These are phyloP conservation scores for Acipenser oxyrinchus DNA, from an alignment of 2,797 vertebrate species.

Conservation along the genomic window DNA sequence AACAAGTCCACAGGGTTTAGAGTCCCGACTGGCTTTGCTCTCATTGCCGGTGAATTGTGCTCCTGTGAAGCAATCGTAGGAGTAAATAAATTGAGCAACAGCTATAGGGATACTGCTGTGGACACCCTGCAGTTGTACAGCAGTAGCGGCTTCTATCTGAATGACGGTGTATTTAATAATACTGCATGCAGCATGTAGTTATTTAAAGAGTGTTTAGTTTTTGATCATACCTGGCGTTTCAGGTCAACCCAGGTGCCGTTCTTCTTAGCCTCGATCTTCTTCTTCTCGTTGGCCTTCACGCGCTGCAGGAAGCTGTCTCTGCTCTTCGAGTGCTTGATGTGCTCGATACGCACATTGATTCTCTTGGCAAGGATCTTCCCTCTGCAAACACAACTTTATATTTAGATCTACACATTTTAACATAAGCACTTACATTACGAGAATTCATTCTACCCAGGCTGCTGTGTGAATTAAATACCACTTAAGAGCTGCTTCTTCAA, in stretches of 20 bases:
- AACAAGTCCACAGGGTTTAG: not conserved
- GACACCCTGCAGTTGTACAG: not conserved
- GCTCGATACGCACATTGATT: conserved; percentile 96
- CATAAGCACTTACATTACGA: no score
- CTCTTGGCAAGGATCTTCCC: conserved; percentile 97
- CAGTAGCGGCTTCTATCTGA: not conserved
- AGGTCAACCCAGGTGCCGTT: conserved; percentile 88
- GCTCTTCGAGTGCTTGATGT: conserved; percentile 98
- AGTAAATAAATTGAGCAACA: conserved; percentile 2
- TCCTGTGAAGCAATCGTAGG: conserved; percentile 14
- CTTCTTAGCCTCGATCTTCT: conserved; percentile 86
- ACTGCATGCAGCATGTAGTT: not conserved
- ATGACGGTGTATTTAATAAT: not conserved
- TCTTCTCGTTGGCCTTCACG: conserved; percentile 85
- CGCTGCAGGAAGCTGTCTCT: conserved; percentile 96
- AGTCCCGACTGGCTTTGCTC: not conserved
- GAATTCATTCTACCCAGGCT: no score
- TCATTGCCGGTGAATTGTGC: conserved; percentile 22
- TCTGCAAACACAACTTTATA: conserved; percentile 42
- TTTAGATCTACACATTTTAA: no score
- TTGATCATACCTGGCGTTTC: conserved; percentile 79
- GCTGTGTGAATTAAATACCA: no score
- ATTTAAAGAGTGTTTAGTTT: not conserved
- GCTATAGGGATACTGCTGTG: not conserved
- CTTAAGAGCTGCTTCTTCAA: no score